A percentile compares a stretch with the other conserved stretches of the same genome.
These are phyloP conservation scores for Halotydeus destructor DNA, from an alignment of 1,140 invertebrate species.

Conservation along the genomic window DNA sequence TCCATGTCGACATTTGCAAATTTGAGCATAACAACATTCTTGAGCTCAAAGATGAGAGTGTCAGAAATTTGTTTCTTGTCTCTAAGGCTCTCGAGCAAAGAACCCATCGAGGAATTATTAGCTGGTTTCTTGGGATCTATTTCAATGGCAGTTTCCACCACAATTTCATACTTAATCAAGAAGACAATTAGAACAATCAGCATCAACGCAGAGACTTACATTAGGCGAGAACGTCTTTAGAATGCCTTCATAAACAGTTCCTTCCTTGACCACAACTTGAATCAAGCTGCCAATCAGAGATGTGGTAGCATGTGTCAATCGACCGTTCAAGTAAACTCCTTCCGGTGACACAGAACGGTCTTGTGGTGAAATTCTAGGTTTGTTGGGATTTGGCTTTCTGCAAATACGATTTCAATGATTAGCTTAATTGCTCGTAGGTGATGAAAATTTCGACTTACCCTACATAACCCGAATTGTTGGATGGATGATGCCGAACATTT, in stretches of 20 bases:
- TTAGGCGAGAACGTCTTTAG: conserved; percentile 62
- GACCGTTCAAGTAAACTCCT: conserved; percentile 62
- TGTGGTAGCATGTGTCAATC: conserved; percentile 64
- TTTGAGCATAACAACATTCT: conserved; percentile 54
- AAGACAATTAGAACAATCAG: neutral
- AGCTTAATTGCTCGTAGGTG: too few species aligned
- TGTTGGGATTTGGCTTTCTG: too few species aligned
- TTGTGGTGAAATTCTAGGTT: too few species aligned
- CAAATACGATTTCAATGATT: too few species aligned
- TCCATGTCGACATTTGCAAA: conserved; percentile 63
- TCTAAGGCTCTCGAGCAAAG: conserved; percentile 8
- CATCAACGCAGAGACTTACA: conserved; percentile 13
- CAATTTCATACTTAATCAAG: conserved; percentile 6
- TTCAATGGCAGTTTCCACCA: conserved; percentile 3
- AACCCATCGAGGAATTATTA: conserved; percentile 4
- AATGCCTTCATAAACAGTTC: conserved; percentile 58
- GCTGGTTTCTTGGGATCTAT: neutral
- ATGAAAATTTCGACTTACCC: too few species aligned
- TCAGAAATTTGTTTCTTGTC: conserved; percentile 25
- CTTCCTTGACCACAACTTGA: conserved; percentile 39
- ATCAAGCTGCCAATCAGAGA: conserved; percentile 57
- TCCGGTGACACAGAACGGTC: conserved; percentile 29
- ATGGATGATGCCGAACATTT: too few species aligned
- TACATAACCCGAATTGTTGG: too few species aligned
- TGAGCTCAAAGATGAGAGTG: conserved; percentile 59